Evolutionary conservation across 1,140 invertebrate species (phyloP).

Genomic region (Caenorhabditis latens): DNA sequence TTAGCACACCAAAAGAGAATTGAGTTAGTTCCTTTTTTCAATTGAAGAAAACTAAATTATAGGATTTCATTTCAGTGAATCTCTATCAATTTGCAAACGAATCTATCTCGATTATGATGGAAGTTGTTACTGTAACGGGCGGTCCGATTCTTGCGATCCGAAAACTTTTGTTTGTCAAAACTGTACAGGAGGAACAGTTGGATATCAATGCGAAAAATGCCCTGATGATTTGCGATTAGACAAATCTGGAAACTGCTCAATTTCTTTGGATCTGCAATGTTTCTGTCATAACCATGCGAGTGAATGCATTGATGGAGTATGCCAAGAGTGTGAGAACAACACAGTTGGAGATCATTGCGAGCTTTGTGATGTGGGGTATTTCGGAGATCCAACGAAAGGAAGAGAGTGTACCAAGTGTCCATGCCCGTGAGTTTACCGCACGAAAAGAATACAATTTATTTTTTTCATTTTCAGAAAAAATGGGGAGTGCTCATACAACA

Average conservation of each 20-base stretch:
- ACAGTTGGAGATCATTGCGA: constrained; percentile 55
- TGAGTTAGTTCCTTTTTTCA: background rate
- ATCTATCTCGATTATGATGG: constrained; percentile 57
- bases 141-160: constrained; percentile 13
- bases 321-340: constrained; percentile 34
- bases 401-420: constrained; percentile 47
- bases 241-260: background rate
- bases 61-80: constrained; percentile 30
- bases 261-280: background rate
- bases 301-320: constrained; percentile 29
- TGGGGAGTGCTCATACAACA: constrained; percentile 37
- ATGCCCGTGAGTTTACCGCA: constrained; percentile 35
- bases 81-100: constrained; percentile 55
- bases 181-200: constrained; percentile 41
- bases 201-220: constrained; percentile 49
- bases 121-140: constrained; percentile 53
- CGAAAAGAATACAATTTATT: background rate
- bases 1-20: constrained; percentile 33
- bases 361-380: constrained; percentile 56
- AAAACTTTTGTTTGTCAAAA: constrained; percentile 49
- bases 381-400: constrained; percentile 48
- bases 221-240: constrained; percentile 31
- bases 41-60: background rate
- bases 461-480: background rate
- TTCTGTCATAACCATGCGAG: constrained; percentile 13